Evolutionary conservation across 2,888 invertebrate genomes (phyloP), one percentile per base, ranked within the genome.

Genomic region (Epinotia brunnichana): DNA sequence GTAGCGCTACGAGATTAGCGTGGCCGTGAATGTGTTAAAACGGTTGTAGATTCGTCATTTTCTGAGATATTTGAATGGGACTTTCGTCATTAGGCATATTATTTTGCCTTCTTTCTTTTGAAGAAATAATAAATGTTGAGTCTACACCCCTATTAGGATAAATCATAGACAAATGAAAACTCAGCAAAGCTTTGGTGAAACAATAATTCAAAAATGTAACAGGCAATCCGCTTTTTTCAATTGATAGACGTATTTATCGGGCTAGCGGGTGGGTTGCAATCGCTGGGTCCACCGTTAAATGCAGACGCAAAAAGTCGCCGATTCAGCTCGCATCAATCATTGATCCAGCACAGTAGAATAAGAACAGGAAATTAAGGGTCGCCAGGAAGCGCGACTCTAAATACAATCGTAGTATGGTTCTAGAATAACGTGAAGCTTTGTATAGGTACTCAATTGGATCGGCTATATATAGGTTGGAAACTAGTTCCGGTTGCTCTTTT

Each of bases 231-330:
- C n/a, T n/a, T 48, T 7, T 48, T 5, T 7, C 5, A 48, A 48
- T 48, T 48, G 48, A 48, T 48, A 48, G 48, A 48, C 48, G 48
- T 48, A 48, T 48, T n/a, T 48, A 48, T 48, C 7, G 57, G n/a
- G 48, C n/a, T n/a, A n/a, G n/a, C n/a, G 41, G 48, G 5, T 48
- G 48, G 48, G 3, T 15, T 44, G 44, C 44, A 44, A 4, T 44
- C 44, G 48, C n/a, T 48, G 48, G 60, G 1, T 13, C 19, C 19
- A 13, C 44, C 48, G 62, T 48, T 48, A 48, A 48, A 48, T 63
- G 62, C 62, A 44, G 61, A 19, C 61, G 61, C 39, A 62, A 62
- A 62, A 62, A 62, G 61, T 62, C 10, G 61, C 21, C 44, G 61
- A 24, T 44, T 44, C 61, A 44, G 61, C 59, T 59, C 61, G 61